Evolutionary conservation across 2,113 vertebrate species (phyloP).

Genomic region (Nymphicus hollandicus): DNA sequence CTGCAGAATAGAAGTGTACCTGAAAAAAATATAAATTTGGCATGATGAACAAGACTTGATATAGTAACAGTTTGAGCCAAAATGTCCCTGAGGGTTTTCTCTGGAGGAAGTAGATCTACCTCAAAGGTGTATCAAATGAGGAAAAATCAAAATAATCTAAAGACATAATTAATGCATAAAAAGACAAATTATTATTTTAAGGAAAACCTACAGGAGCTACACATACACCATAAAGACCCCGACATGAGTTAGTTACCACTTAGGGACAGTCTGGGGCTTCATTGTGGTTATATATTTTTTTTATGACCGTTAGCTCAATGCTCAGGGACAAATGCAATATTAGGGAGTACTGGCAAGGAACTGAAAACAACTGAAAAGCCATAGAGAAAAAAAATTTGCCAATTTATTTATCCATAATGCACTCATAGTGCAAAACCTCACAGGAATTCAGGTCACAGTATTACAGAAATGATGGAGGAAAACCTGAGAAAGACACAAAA

Average conservation of each 20-base stretch:
- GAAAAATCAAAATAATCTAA: not conserved
- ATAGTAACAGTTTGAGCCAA: not conserved
- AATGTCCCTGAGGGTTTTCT: not conserved
- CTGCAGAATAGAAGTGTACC: not conserved
- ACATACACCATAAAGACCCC: not conserved
- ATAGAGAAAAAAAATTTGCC: not conserved
- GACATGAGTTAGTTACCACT: not conserved
- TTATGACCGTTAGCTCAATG: not conserved
- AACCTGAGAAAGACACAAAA: not conserved
- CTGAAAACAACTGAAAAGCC: not conserved
- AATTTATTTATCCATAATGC: not conserved
- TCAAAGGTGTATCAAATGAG: not conserved
- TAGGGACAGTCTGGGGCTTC: not conserved
- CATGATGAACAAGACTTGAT: not conserved
- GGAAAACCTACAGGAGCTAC: not conserved
- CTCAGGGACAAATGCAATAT: not conserved
- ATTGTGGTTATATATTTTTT: not conserved
- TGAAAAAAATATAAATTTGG: not conserved
- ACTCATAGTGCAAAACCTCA: not conserved
- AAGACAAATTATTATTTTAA: not conserved
- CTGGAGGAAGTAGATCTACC: not conserved
- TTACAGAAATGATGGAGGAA: not conserved
- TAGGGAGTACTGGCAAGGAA: not conserved
- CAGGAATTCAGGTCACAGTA: not conserved
- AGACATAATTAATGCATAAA: not conserved